Evolutionary conservation across 2,113 vertebrate species (phyloP).

Genomic region (Muntiacus muntjak): DNA sequence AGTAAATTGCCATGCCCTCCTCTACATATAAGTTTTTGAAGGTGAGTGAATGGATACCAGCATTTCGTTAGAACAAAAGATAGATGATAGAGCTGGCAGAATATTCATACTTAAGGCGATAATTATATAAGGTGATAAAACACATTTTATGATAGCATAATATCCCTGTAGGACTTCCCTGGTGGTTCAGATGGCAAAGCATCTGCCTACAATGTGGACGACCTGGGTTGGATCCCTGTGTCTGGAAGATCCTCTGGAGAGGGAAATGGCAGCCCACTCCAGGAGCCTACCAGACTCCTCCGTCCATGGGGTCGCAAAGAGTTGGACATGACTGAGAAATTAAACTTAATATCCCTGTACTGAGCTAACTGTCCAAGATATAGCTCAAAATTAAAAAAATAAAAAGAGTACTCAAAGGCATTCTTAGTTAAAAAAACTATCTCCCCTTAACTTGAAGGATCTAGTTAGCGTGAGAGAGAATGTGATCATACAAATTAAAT

Average conservation of each 20-base stretch:
- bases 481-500: neutral
- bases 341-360: neutral
- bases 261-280: neutral
- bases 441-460: neutral
- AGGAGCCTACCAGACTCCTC: neutral
- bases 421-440: slow-evolving; percentile 9
- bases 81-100: neutral
- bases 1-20: neutral
- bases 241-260: neutral
- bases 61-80: neutral
- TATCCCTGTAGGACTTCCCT: neutral
- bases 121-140: neutral
- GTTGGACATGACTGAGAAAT: neutral
- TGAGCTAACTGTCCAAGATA: neutral
- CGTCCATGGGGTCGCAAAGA: neutral
- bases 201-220: neutral
- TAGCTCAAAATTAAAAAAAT: neutral
- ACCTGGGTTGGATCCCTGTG: neutral
- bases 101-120: neutral
- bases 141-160: neutral
- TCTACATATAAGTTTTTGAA: neutral
- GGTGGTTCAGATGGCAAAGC: neutral
- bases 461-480: slow-evolving; percentile 3
- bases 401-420: slow-evolving; percentile 4
- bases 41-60: neutral